These are phyloP conservation scores for Delichon dasypus DNA, from an alignment of 2,797 vertebrate species.

Conservation along the genomic window DNA sequence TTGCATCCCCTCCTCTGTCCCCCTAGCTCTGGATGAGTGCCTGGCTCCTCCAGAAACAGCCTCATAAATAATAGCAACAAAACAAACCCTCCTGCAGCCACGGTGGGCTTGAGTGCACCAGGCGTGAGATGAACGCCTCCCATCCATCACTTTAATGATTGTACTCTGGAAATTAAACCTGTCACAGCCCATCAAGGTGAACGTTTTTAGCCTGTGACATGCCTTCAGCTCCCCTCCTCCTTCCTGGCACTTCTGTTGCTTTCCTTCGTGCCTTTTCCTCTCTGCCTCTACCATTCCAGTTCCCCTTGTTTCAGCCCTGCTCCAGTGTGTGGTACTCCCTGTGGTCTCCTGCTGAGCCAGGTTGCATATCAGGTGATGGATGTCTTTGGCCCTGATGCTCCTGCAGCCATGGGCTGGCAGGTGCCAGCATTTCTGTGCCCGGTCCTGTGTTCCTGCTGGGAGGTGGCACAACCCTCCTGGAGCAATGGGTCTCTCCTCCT, in stretches of 20 bases:
- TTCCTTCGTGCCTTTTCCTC: not conserved
- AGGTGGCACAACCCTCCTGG: not conserved
- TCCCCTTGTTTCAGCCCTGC: not conserved
- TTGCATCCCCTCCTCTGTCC: not conserved
- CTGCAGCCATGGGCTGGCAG: not conserved
- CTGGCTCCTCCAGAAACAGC: slow-evolving; percentile 54
- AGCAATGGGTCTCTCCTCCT: not conserved
- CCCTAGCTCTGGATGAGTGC: slow-evolving; percentile 36
- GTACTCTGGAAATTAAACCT: slow-evolving; percentile 78
- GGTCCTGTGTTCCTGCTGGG: not conserved
- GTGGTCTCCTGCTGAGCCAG: fast-evolving
- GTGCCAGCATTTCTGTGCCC: not conserved
- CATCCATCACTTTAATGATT: slow-evolving; percentile 76
- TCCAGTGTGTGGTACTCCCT: not conserved
- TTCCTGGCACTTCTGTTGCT: not conserved
- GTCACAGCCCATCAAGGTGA: slow-evolving; percentile 65
- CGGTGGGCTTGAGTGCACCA: not conserved
- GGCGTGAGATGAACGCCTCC: not conserved
- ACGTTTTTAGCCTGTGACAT: slow-evolving; percentile 47
- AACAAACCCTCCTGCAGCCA: slow-evolving; percentile 29
- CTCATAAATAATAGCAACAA: slow-evolving; percentile 72
- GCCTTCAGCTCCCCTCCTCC: slow-evolving; percentile 9
- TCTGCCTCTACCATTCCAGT: not conserved
- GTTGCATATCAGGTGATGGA: not conserved
- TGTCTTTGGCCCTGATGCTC: not conserved